Evolutionary conservation across 2,113 vertebrate species (phyloP).

Genomic region (Danio rerio): GRCz12tu NC_133193.1:6858001-6858500

Average conservation of each 20-base stretch:
- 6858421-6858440: conserved; percentile 64
- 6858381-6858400: conserved; percentile 49
- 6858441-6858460: conserved; percentile 62
- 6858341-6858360: background rate
- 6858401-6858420: conserved; percentile 47
- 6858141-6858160: conserved; percentile 71
- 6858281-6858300: conserved; percentile 61
- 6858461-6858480: conserved; percentile 63
- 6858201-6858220: background rate
- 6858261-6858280: conserved; percentile 78
- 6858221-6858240: conserved; percentile 63
- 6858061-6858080: background rate
- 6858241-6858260: conserved; percentile 53
- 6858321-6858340: background rate
- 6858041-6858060: background rate
- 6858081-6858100: background rate
- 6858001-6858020: no score
- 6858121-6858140: conserved; percentile 63
- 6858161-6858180: conserved; percentile 65
- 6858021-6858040: no score
- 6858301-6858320: background rate
- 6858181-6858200: conserved; percentile 62
- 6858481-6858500: conserved; percentile 53
- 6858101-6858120: background rate
- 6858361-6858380: background rate